Conservation (phyloP, 1,140 invertebrate genomes). For the Diuraphis noxia region DNA sequence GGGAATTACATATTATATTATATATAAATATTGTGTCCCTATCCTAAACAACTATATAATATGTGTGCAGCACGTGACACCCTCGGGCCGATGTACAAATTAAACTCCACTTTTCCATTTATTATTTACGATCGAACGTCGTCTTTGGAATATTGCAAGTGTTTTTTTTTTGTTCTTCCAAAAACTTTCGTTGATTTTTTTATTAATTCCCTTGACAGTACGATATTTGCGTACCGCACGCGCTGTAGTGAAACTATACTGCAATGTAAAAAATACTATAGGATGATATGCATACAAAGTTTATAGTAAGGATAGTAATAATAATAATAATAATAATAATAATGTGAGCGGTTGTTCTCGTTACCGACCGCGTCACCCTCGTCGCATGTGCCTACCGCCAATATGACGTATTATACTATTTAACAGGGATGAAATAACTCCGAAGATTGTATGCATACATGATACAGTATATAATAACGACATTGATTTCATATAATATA, state of each 20-base stretch:
- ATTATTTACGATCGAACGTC: slow-evolving; percentile 49
- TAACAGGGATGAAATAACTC: background rate
- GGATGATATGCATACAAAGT: background rate
- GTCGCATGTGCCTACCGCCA: background rate
- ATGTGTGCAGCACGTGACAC: slow-evolving; percentile 47
- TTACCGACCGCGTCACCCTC: background rate
- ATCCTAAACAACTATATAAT: background rate
- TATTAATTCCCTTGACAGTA: slow-evolving; percentile 31
- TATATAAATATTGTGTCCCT: background rate
- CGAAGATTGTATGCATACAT: background rate
- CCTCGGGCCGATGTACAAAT: slow-evolving; percentile 51
- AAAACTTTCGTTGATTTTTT: slow-evolving; percentile 28
- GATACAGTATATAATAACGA: background rate
- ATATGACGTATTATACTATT: background rate
- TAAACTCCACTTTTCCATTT: slow-evolving; percentile 52
- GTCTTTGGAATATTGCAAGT: slow-evolving; percentile 13
- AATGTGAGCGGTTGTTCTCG: background rate
- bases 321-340: background rate
- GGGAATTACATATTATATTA: background rate
- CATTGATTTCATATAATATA: too few species aligned
- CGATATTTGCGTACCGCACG: background rate
- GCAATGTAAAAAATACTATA: background rate
- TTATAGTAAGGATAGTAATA: background rate
- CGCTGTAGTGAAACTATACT: background rate
- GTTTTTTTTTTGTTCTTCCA: background rate